phyloP scores from a whole-genome alignment of 2,113 vertebrate genomes.

The Larimichthys polyactis region DNA sequence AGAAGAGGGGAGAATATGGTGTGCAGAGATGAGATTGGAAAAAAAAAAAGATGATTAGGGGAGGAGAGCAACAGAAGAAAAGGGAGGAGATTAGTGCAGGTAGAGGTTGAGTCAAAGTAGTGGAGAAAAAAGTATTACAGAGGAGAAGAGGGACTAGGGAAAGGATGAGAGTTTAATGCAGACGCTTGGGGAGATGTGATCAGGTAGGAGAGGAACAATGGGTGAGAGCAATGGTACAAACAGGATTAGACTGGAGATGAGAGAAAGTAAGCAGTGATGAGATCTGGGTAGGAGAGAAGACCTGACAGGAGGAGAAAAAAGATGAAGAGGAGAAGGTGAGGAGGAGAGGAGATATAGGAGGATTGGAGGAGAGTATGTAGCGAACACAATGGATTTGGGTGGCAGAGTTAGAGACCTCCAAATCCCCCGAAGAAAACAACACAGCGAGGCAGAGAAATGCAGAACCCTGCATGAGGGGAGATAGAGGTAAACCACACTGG shows the following conservation, averaged over 20 bases:
- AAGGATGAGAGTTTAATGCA: neutral
- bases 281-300: constrained; percentile 7
- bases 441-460: constrained; percentile 58
- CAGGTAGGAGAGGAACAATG: constrained; percentile 13
- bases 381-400: constrained; percentile 68
- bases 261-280: constrained; percentile 18
- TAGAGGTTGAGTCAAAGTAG: no score
- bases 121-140: neutral
- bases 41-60: neutral
- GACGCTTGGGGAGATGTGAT: neutral
- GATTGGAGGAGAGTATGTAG: constrained; percentile 30
- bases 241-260: constrained; percentile 42
- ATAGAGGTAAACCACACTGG: constrained; percentile 70
- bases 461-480: constrained; percentile 64
- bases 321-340: constrained; percentile 20
- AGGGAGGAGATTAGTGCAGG: neutral
- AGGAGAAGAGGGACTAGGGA: neutral
- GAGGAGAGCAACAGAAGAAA: neutral
- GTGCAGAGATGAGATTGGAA: neutral
- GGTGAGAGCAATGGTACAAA: neutral
- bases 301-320: neutral
- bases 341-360: constrained; percentile 24
- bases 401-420: constrained; percentile 58
- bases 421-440: constrained; percentile 71
- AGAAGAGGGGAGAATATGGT: no score